These are phyloP conservation scores for Gallinago stenura DNA, from an alignment of 2,797 vertebrate species.

Conservation along the genomic window DNA sequence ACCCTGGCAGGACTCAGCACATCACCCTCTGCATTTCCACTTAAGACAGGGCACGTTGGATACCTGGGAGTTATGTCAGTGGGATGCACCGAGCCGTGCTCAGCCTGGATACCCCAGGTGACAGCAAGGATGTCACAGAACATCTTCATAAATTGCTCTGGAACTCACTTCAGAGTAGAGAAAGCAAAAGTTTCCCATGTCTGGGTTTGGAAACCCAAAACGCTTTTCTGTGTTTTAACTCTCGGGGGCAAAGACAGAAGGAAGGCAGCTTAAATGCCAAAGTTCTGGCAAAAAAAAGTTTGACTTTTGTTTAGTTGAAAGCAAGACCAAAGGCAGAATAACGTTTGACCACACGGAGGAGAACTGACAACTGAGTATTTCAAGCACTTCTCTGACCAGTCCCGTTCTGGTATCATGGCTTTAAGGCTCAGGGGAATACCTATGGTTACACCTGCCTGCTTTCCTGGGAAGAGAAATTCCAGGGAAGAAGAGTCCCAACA, in stretches of 20 bases:
- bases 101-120: background rate
- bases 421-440: background rate
- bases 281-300: background rate
- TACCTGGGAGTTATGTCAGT: background rate
- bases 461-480: constrained; percentile 15
- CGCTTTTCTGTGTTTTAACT: background rate
- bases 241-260: background rate
- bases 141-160: background rate
- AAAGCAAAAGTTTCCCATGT: background rate
- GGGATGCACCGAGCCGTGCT: background rate
- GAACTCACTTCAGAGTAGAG: background rate
- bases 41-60: background rate
- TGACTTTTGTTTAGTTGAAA: constrained; percentile 38
- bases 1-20: background rate
- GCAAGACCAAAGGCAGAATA: constrained; percentile 18
- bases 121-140: background rate
- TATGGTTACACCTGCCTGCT: background rate
- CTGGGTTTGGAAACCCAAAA: background rate
- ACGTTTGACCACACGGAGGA: constrained; percentile 6
- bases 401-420: background rate
- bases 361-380: constrained; percentile 15
- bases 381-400: background rate
- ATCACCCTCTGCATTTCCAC: background rate
- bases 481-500: background rate
- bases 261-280: background rate